phyloP scores from a whole-genome alignment of 53 echinoderm and acorn worm genomes.

The Crossaster papposus region DNA sequence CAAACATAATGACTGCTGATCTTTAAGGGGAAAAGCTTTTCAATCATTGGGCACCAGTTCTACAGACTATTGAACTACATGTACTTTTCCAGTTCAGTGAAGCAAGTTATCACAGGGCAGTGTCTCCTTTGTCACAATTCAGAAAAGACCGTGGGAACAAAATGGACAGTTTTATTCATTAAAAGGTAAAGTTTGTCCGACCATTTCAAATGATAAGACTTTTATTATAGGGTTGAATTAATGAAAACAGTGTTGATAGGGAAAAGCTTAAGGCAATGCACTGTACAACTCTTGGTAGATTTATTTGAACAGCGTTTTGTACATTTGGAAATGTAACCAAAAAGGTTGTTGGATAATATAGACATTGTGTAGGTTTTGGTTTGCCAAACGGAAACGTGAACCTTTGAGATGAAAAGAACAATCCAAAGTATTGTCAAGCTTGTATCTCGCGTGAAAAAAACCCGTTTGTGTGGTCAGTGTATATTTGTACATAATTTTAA shows the following conservation, averaged over 20 bases:
- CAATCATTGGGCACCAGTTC: neutral
- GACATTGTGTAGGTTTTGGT: neutral
- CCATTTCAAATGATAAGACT: neutral
- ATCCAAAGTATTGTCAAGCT: neutral
- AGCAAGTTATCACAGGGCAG: neutral
- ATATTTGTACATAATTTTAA: no score
- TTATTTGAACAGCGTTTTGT: neutral
- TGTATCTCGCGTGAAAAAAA: neutral
- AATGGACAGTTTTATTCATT: constrained; percentile 5
- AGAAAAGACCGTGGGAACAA: neutral
- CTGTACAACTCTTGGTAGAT: neutral
- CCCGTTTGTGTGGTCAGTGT: neutral
- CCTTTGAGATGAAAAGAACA: constrained; percentile 3
- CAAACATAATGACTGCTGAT: neutral
- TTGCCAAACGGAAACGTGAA: neutral
- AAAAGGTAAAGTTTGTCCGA: neutral
- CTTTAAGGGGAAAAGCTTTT: neutral
- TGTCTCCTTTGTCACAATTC: neutral
- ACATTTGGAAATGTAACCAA: neutral
- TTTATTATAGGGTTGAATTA: neutral
- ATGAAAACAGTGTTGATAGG: constrained; percentile 1
- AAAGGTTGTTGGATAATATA: neutral
- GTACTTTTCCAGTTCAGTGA: neutral
- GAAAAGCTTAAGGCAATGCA: neutral
- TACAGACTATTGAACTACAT: neutral